Percentiles rank a stretch among this genome's conserved stretches.
Evolutionary conservation across 2,797 vertebrate genomes (phyloP).

Genomic region (Distichodus sexfasciatus): DNA sequence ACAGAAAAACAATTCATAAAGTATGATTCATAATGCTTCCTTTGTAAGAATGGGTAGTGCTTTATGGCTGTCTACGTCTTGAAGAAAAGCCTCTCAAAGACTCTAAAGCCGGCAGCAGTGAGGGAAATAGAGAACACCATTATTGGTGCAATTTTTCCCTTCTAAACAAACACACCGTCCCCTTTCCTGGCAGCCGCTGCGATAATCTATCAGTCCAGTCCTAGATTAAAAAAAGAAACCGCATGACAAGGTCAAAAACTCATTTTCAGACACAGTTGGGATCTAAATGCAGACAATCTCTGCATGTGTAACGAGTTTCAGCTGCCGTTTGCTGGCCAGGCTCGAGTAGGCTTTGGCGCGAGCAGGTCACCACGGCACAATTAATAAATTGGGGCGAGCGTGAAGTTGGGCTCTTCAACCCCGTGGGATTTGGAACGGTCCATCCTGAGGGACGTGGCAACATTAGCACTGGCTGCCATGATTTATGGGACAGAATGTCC

Average conservation of each 20-base stretch:
- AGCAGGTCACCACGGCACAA: conserved; percentile 28
- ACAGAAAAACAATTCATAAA: no score
- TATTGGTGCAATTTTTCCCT: conserved; percentile 31
- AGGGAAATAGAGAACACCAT: conserved; percentile 31
- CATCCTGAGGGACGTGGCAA: conserved; percentile 24
- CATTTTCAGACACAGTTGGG: conserved; percentile 36
- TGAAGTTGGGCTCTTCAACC: conserved; percentile 26
- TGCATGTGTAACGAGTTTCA: conserved; percentile 22
- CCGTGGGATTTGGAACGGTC: conserved; percentile 16
- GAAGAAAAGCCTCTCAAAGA: no score
- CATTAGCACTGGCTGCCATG: conserved; percentile 26
- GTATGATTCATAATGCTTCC: no score
- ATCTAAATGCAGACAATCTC: conserved; percentile 37
- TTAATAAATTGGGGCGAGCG: conserved; percentile 42
- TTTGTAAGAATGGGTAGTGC: no score
- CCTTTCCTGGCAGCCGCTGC: conserved; percentile 40
- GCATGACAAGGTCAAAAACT: conserved; percentile 49
- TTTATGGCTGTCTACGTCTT: background rate
- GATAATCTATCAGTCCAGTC: conserved; percentile 48
- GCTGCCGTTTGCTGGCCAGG: conserved; percentile 7
- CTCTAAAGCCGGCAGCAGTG: conserved; percentile 20
- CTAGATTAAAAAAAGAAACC: conserved; percentile 42
- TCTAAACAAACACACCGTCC: conserved; percentile 30
- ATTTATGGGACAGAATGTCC: conserved; percentile 30
- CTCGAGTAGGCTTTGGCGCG: conserved; percentile 16